Evolutionary conservation across 2,797 vertebrate genomes (phyloP), one percentile per base, ranked within the genome.

Genomic region (Etheostoma perlongum): DNA sequence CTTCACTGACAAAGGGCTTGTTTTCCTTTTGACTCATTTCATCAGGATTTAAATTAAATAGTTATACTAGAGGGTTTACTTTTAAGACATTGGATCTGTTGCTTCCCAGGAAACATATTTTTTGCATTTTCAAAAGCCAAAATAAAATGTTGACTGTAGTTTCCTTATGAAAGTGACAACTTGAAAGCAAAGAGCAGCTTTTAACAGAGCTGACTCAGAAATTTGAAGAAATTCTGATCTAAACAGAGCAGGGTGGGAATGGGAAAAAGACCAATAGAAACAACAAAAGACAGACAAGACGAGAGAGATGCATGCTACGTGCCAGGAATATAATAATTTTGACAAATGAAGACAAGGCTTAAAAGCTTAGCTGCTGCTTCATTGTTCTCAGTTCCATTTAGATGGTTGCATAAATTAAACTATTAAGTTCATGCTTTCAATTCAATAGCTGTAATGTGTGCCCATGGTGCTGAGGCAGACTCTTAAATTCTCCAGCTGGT

Each of bases 371-470:
- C 64, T 7, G 5, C 18, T 1, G n/a, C 80, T 72, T 81, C 30
- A 72, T 76, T 84, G 73, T 82, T 73, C 46, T 59, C 7, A 1
- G 6, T 18, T 53, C 53, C 52, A 54, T 66, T 81, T 66, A 65
- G 19, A 60, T 40, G 30, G 51, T 27, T 71, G 85, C 77, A 87
- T 80, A 63, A 67, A 86, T 86, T 77, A 83, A 44, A 76, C 36
- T 40, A 10, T 40, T 40, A 40, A 60, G 25, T 64, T 49, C 61
- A 60, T 70, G 30, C 67, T 70, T 54, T 76, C 36, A 40, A 12
- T 40, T 40, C 61, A 74, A 49, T 21, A 0, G 62, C 25, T 77
- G 49, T 19, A 54, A 25, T 40, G 61, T 74, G 53, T 59, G 12
- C 4, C 51, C 30, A 36, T 51, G 25, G 25, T 61, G 59, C 23